These are phyloP conservation scores for Melieria omissa DNA, from an alignment of 2,888 invertebrate genomes.

Conservation along the genomic window DNA sequence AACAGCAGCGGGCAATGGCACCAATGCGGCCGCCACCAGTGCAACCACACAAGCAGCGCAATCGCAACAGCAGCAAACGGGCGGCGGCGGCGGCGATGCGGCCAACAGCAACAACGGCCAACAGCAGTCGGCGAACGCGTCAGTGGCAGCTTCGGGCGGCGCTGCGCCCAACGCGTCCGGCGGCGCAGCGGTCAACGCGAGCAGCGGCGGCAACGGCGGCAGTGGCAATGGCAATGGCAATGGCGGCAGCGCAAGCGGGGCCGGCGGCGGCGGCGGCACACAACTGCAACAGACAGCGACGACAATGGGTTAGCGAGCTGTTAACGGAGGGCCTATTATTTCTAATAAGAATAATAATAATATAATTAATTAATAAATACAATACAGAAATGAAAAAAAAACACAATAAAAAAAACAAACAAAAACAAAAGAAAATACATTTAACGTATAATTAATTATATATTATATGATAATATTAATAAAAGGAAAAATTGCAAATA, in stretches of 20 bases:
- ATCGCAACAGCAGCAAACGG: slow-evolving; percentile 20
- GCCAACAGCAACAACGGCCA: slow-evolving; percentile 45
- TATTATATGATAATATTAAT: too few relatives aligned
- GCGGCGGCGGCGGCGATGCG: slow-evolving; percentile 49
- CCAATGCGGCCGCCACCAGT: slow-evolving; percentile 43
- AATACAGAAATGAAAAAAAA: too few relatives aligned
- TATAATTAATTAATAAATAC: too few relatives aligned
- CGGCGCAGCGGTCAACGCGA: slow-evolving; percentile 35
- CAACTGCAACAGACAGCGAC: slow-evolving; percentile 59
- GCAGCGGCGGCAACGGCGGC: slow-evolving; percentile 39
- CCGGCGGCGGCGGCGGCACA: slow-evolving; percentile 33
- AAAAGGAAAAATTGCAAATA: too few relatives aligned
- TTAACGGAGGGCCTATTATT: slow-evolving; percentile 11
- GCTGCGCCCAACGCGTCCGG: slow-evolving; percentile 32
- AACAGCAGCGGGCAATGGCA: slow-evolving; percentile 40
- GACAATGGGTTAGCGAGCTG: slow-evolving; percentile 63
- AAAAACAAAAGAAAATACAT: too few relatives aligned
- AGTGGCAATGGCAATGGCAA: slow-evolving; percentile 17
- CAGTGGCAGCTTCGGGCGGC: slow-evolving; percentile 27
- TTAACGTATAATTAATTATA: too few relatives aligned
- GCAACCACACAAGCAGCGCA: slow-evolving; percentile 41
- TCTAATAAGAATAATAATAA: too few relatives aligned
- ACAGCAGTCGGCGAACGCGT: slow-evolving; percentile 44
- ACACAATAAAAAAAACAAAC: too few relatives aligned
- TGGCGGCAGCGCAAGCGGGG: slow-evolving; percentile 38